Evolutionary conservation across 2,113 vertebrate genomes (phyloP).

Genomic region (Bolborhynchus lineola): DNA sequence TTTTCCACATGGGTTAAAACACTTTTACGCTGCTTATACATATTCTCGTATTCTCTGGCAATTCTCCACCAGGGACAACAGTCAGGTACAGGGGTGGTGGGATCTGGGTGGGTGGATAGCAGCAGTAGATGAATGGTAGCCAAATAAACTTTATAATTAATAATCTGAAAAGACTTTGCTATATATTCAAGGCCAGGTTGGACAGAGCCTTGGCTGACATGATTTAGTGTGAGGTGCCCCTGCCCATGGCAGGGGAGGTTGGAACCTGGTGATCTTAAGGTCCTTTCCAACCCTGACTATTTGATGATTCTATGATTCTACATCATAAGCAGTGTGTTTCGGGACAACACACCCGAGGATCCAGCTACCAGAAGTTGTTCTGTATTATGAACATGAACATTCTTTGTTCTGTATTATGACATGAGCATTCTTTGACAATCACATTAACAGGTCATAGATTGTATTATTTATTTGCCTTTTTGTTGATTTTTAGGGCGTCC

Average conservation of each 20-base stretch:
- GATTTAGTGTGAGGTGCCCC: no score
- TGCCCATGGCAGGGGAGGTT: no score
- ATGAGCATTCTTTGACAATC: background rate
- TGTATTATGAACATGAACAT: no score
- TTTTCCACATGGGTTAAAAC: background rate
- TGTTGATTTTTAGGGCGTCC: background rate
- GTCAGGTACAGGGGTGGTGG: background rate
- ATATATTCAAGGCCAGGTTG: no score
- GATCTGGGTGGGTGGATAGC: background rate
- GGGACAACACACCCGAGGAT: background rate
- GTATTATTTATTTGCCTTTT: background rate
- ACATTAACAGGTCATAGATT: background rate
- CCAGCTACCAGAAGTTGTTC: background rate
- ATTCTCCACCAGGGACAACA: background rate
- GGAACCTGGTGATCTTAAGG: no score
- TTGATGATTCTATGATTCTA: no score
- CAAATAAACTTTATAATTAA: background rate
- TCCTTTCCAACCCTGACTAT: no score
- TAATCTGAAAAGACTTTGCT: background rate
- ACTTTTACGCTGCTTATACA: background rate
- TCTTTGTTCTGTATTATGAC: no score
- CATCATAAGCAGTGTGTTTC: background rate
- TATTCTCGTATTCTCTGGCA: background rate
- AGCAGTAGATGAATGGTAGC: background rate
- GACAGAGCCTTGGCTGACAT: no score